Evolutionary conservation across 1,140 invertebrate genomes (phyloP).

Genomic region (Saccostrea cuccullata): DNA sequence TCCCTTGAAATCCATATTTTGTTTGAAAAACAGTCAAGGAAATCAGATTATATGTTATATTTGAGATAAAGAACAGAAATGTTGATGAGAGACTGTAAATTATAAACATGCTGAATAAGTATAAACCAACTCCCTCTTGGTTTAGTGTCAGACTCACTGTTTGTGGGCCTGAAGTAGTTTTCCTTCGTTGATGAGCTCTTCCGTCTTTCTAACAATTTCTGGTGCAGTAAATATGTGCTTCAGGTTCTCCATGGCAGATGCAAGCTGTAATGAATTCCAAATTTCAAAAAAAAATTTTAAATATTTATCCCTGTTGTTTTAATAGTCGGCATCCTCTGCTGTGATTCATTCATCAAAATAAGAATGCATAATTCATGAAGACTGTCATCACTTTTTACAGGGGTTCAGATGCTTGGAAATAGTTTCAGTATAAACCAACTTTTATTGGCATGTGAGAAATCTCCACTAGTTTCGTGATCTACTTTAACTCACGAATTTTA

Average conservation of each 20-base stretch:
- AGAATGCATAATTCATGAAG: not conserved
- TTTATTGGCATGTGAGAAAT: too few relatives aligned
- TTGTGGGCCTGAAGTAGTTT: conserved; percentile 97
- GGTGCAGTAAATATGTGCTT: conserved; percentile 99
- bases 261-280: conserved; percentile 85
- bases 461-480: too few relatives aligned
- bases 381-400: not conserved
- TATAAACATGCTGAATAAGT: too few relatives aligned
- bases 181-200: conserved; percentile 95
- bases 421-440: too few relatives aligned
- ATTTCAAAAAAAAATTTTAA: not conserved
- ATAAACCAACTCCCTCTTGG: too few relatives aligned
- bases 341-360: not conserved
- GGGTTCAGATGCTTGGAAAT: not conserved
- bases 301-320: too few relatives aligned
- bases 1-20: too few relatives aligned
- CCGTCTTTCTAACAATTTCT: conserved; percentile 96
- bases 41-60: too few relatives aligned
- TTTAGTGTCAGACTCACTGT: conserved; percentile 71
- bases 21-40: too few relatives aligned
- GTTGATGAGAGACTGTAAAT: too few relatives aligned
- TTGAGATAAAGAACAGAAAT: too few relatives aligned
- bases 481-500: too few relatives aligned
- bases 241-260: conserved; percentile 97
- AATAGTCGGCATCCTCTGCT: not conserved